Evolutionary conservation across 2,888 invertebrate species (phyloP), one percentile per base, ranked within the genome.

Genomic region (Heliothis peltigera): DNA sequence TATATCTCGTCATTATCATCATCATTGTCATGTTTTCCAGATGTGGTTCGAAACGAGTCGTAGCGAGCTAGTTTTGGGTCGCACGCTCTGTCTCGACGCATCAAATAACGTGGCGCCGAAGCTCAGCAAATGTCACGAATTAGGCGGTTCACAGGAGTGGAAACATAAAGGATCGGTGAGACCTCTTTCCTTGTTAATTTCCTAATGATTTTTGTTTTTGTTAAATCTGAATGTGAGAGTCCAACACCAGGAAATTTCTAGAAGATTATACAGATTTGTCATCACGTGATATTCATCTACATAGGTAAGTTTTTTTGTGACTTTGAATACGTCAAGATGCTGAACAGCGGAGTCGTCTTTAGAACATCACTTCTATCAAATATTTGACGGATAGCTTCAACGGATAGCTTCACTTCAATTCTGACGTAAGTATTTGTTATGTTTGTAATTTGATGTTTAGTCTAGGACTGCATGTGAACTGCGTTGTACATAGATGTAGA

Each of bases 71-170:
- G 97, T 98, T 12, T 92, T 99, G 59, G 97, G 97, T 0, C 97
- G 98, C 73, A 94, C 98, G 35, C 92, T 99, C 12, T 99, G 99
- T 85, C 90, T 99, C 79, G 98, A 99, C 91, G 97, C 97, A 0
- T 95, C 95, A 0, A 95, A 96, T 70, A 92, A 92, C 32, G 92
- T 95, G 12, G 94, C 95, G 52, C 98, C 98, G 0, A 95, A 96
- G 61, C 94, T 99, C 10, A 97, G 97, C 79, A 99, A 99, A 91
- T 99, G 99, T 85, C 99, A 99, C 84, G 98, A 98, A 88, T 97
- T 98, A 95, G 97, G 98, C 12, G 98, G 98, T 0, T 96, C 97
- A 75, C 99, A 99, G 91, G 98, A 98, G 84, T 99, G 99, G 99
- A 97, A 96, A 57, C 97, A 98, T 86, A 97, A 97, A 72, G 96